Conservation (phyloP, 2,797 vertebrate species). For the Falco peregrinus region DNA sequence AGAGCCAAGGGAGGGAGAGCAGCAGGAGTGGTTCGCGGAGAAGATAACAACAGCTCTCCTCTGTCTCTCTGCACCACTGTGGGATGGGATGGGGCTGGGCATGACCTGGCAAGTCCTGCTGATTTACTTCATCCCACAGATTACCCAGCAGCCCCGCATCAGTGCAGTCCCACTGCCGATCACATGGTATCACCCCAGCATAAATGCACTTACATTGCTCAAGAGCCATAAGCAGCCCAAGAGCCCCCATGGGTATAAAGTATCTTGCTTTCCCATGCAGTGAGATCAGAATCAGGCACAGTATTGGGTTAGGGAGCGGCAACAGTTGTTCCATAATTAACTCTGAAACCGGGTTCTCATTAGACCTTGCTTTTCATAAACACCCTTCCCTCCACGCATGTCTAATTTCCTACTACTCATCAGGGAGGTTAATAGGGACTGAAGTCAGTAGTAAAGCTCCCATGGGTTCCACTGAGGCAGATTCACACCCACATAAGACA, state of each 20-base stretch:
- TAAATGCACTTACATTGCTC: conserved; percentile 59
- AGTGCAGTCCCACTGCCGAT: conserved; percentile 29
- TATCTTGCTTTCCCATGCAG: conserved; percentile 60
- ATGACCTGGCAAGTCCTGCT: conserved; percentile 66
- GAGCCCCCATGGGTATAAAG: conserved; percentile 68
- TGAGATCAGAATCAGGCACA: conserved; percentile 15
- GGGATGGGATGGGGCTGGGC: conserved; percentile 60
- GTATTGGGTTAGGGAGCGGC: conserved; percentile 56
- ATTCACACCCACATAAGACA: conserved; percentile 42
- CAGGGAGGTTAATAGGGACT: conserved; percentile 26
- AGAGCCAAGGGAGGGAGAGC: conserved; percentile 60
- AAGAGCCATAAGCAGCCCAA: conserved; percentile 56
- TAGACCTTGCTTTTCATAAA: conserved; percentile 67
- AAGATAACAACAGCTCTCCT: conserved; percentile 66
- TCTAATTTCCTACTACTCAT: conserved; percentile 63
- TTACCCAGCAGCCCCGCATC: conserved; percentile 58
- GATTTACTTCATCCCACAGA: conserved; percentile 72
- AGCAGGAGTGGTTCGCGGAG: conserved; percentile 34
- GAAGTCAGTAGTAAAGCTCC: conserved; percentile 32
- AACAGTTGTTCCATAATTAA: conserved; percentile 67
- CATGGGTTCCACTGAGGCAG: conserved; percentile 8
- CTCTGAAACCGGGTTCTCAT: conserved; percentile 60
- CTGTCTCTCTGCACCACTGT: conserved; percentile 26
- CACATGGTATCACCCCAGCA: conserved; percentile 61
- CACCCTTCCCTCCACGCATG: conserved; percentile 48